Percentiles rank a stretch among this genome's conserved stretches.
phyloP scores from a whole-genome alignment of 2,113 vertebrate genomes.

The Ginglymostoma cirratum region DNA sequence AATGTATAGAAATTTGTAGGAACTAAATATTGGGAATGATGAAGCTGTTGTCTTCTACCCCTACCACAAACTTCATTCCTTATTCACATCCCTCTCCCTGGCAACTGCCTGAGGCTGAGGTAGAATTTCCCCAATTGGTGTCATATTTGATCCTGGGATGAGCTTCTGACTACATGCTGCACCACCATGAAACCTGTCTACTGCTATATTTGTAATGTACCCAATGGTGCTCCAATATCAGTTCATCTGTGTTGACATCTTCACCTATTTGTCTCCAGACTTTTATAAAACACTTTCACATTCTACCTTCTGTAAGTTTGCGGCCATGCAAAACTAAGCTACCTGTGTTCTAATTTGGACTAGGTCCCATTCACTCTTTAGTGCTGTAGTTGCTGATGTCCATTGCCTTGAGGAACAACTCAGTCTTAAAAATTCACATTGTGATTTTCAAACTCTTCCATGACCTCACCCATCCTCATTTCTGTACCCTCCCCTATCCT shows the following conservation, averaged over 20 bases:
- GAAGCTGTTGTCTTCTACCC: background rate
- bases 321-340: background rate
- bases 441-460: background rate
- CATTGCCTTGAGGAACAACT: background rate
- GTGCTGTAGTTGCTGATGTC: background rate
- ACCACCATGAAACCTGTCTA: background rate
- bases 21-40: background rate
- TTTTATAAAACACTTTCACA: background rate
- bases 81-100: background rate
- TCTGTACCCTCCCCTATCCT: background rate
- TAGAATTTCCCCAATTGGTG: background rate
- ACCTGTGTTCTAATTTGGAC: background rate
- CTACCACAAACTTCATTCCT: background rate
- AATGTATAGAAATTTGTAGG: background rate
- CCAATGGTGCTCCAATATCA: background rate
- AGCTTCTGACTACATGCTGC: background rate
- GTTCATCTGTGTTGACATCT: background rate
- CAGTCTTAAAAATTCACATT: background rate
- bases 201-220: background rate
- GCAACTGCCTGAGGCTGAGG: background rate
- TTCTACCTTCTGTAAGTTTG: background rate
- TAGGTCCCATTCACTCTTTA: background rate
- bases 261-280: background rate
- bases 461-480: background rate
- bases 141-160: background rate